phyloP scores from a whole-genome alignment of 2,797 vertebrate genomes.

The Apogon hyalosoma region DNA sequence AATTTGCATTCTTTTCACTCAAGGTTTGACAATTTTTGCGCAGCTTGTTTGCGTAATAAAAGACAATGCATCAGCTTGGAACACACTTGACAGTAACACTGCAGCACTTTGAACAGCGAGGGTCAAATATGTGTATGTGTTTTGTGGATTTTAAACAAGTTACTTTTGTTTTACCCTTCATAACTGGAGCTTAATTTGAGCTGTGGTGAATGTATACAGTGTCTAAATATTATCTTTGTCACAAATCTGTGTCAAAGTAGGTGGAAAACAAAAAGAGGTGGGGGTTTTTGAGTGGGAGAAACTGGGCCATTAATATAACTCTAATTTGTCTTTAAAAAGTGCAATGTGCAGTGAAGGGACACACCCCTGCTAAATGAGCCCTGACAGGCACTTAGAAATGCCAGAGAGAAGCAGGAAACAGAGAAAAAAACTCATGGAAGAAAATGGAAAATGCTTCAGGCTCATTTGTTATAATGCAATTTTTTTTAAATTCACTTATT shows the following conservation, averaged over 20 bases:
- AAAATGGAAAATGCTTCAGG: constrained; percentile 34
- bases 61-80: constrained; percentile 43
- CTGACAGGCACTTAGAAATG: constrained; percentile 54
- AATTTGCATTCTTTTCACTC: constrained; percentile 74
- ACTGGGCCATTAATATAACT: constrained; percentile 47
- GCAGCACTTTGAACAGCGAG: not conserved
- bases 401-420: constrained; percentile 23
- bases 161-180: not conserved
- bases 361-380: constrained; percentile 71
- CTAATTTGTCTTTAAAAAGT: constrained; percentile 57
- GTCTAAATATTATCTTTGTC: constrained; percentile 25
- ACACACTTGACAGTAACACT: constrained; percentile 19
- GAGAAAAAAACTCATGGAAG: not conserved
- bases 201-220: not conserved
- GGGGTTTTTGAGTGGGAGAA: constrained; percentile 35
- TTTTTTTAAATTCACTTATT: not conserved
- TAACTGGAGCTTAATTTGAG: not conserved
- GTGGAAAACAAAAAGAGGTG: constrained; percentile 41
- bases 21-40: constrained; percentile 45
- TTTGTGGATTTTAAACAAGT: not conserved
- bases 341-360: constrained; percentile 52
- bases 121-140: constrained; percentile 2
- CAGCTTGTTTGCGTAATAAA: constrained; percentile 58
- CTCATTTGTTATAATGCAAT: not conserved
- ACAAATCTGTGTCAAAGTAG: constrained; percentile 39